Evolutionary conservation across 2,797 vertebrate genomes (phyloP), one percentile per base, ranked within the genome.

Genomic region (Sebastes kiyomatsui): DNA sequence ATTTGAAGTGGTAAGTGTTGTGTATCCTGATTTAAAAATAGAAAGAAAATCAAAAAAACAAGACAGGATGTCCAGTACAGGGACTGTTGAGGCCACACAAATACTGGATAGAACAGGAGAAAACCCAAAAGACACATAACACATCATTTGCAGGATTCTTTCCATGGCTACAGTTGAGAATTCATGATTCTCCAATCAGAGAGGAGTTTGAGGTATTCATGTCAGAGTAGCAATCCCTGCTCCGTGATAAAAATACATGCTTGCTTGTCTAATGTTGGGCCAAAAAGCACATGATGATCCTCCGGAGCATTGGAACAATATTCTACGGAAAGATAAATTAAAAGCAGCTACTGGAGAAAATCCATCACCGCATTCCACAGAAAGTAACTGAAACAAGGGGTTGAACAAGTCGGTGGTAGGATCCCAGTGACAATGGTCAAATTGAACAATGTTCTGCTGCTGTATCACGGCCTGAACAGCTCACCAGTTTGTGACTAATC

Each of bases 211-310:
- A 67, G 72, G 52, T 62, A 76, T 67, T 86, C 8, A 55, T 83
- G 70, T 87, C 70, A 83, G 49, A 73, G 72, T 61, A 59, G 42
- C 59, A 73, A 55, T 81, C 28, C 67, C 5, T 56, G 33, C 58
- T 74, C 28, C 18, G 42, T 75, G 60, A 79, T 73, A 67, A 73
- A 88, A 77, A 84, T 76, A 81, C 52, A 75, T 75, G 69, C 74
- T 67, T 80, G 71, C 67, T 87, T 75, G 56, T 85, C 28, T 70
- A 65, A 60, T 55, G 49, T 77, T 74, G 18, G 18, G 69, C 76
- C 80, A 87, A 70, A 76, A 81, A 82, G 33, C 81, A 84, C 82
- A 87, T 75, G 66, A 81, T 78, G 61, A 74, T 75, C 84, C 85
- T 67, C 75, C 38, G 75, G 77, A 87, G 83, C 22, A 52, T 61